Base-by-base conservation (phyloP, 2,113 vertebrate genomes). In the Cavia porcellus region DNA sequence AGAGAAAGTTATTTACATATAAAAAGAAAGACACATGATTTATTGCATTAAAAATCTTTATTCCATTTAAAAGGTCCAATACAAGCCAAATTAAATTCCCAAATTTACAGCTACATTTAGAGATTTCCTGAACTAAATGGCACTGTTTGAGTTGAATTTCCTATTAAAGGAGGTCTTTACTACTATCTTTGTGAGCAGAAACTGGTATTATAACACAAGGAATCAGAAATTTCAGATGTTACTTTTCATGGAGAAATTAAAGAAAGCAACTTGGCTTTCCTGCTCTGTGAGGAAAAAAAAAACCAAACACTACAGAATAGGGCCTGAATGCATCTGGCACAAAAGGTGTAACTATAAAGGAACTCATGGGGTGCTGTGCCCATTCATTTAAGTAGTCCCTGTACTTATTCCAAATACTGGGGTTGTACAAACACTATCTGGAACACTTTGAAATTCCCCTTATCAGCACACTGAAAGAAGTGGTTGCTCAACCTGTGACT, bases 41-140 rank as follows among this genome's bases (percentile, higher is more conserved):
- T 91, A 92, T 84, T 97, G 95, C 86, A 97, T 97, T 97, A 97
- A 97, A 98, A 97, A 93, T 80, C 79, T 97, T 98, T 97, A 98
- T 97, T 98, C 97, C 77, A 88, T 96, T 98, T 96, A 97, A 97
- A 98, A 98, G 97, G 24, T 97, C 92, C 72, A 90, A 95, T 96
- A 86, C 90, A 94, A 97, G 97, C 96, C 96, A 97, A 97, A 97
- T 97, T 94, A 97, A 97, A 68, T 81, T 11, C 96, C 97, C 90
- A 57, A 96, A 92, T 91, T 70, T 80, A 97, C 85, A 94, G 96
- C 95, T 97, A 90, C 38, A 92, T 93, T 77, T 89, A 90, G 81
- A 93, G 75, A 91, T 95, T 79, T 96, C 93, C 96, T 95, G 85
- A 96, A 97, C 90, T 92, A 96, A 93, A 97, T 89, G 96, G 97